Evolutionary conservation across 2,797 vertebrate species (phyloP), one percentile per base, ranked within the genome.

Genomic region (Clarias fuscus): DNA sequence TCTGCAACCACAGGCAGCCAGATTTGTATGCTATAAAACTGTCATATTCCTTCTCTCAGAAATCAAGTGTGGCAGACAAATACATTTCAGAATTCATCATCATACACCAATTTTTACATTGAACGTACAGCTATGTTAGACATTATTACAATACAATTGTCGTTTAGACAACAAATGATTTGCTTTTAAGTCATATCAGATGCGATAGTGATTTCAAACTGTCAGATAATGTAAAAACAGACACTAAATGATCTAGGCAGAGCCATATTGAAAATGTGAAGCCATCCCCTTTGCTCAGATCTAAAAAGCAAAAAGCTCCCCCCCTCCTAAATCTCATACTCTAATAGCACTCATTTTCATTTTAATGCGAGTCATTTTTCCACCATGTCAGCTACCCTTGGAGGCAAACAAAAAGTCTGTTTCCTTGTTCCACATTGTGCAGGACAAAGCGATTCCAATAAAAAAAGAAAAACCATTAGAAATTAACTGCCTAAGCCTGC

Each of bases 301-400:
- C 76, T 76, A 81, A 88, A 85, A 83, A 86, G 71, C 64, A 83
- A 40, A 88, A 30, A 83, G 70, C n/a, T 65, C 24, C 72, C 71
- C 40, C 13, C 84, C 82, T 81, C 37, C 72, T 17, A 71, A 70
- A 64, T 56, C 78, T 64, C 82, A 30, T 87, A 70, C 76, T 89
- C 85, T 89, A 91, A 88, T 89, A 86, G 80, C 86, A 80, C 83
- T 89, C 83, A 89, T 90, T 90, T 89, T 88, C 86, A 85, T 89
- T 90, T 91, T 89, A 90, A 88, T 90, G 86, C 43, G 53, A 89
- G 85, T 84, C 77, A 90, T 91, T 89, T 88, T 86, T 89, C 87
- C 88, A 84, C 80, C 65, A 73, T 88, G 88, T 88, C 89, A 89
- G 88, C 48, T 84, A 86, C 73, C 85, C 86, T 90, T 83, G 82